phyloP scores from a whole-genome alignment of 2,113 vertebrate species.

The Cyanoramphus novaezelandiae region DNA sequence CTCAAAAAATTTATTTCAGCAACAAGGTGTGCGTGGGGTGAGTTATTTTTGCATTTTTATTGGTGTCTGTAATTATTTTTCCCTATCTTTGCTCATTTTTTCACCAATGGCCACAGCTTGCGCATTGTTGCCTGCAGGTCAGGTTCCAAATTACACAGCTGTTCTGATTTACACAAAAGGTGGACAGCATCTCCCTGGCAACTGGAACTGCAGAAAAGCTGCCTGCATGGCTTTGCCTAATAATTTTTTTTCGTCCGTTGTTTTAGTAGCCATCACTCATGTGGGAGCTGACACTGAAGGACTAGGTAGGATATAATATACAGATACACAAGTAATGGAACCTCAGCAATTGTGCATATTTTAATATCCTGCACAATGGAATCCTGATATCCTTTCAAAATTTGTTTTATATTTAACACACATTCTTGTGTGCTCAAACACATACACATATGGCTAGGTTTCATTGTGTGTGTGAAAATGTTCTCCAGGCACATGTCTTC shows the following conservation, averaged over 20 bases:
- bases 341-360: background rate
- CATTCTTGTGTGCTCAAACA: background rate
- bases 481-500: background rate
- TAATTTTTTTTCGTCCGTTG: background rate
- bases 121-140: background rate
- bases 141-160: conserved; percentile 17
- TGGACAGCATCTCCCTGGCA: background rate
- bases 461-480: background rate
- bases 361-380: background rate
- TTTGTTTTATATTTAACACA: background rate
- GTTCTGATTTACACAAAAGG: background rate
- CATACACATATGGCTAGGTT: background rate
- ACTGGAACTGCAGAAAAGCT: background rate
- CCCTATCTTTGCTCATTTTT: background rate
- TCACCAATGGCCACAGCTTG: background rate
- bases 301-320: background rate
- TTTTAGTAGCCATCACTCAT: background rate
- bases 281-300: rapidly evolving
- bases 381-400: background rate
- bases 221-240: background rate
- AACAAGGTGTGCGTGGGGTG: background rate
- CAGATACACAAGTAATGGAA: background rate
- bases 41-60: conserved; percentile 3
- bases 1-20: background rate
- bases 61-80: background rate